Base-by-base conservation (phyloP, 2,888 invertebrate species). In the Thysanoteuthis rhombus region DNA sequence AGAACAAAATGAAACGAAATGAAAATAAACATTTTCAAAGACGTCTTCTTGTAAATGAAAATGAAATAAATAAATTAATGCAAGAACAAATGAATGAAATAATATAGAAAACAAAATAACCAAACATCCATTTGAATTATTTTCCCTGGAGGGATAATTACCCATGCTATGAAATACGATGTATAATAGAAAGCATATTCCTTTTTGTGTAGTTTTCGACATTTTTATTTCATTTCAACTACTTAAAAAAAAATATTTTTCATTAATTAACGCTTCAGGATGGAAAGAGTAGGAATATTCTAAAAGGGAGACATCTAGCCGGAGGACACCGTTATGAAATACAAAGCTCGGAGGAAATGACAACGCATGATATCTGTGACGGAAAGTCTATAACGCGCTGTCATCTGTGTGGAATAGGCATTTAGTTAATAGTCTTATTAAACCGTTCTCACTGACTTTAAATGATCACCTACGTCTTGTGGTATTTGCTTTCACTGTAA, bases 51-150 rank as follows among this genome's bases (percentile, higher is more conserved):
- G 19, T 36, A 75, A n/a, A 36, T 75, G 36, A 75, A n/a, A n/a
- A 19, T 3, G 75, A 75, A 75, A 75, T 75, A n/a, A 75, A 75
- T 36, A n/a, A n/a, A 75, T n/a, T 16, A 75, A 75, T 52, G 25
- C 75, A 25, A 10, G n/a, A 75, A 52, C 52, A n/a, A 75, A 10
- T 75, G 75, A 75, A 75, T 75, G n/a, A 75, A 75, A n/a, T 12
- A 75, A 75, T 12, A 75, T 36, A 36, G 75, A 75, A 75, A 52
- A 52, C 52, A 52, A 75, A 75, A 75, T 75, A 75, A n/a, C n/a
- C n/a, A 75, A 75, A 75, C n/a, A n/a, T 75, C n/a, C n/a, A 75
- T 75, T 75, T 75, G 75, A n/a, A n/a, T 75, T n/a, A 75, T 75
- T 75, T 75, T 75, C 75, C 75, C 75, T 75, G n/a, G n/a, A 75